Percentiles rank a stretch among this genome's conserved stretches.
Conservation (phyloP, 2,797 vertebrate genomes). For the Phoeniculus purpureus region DNA sequence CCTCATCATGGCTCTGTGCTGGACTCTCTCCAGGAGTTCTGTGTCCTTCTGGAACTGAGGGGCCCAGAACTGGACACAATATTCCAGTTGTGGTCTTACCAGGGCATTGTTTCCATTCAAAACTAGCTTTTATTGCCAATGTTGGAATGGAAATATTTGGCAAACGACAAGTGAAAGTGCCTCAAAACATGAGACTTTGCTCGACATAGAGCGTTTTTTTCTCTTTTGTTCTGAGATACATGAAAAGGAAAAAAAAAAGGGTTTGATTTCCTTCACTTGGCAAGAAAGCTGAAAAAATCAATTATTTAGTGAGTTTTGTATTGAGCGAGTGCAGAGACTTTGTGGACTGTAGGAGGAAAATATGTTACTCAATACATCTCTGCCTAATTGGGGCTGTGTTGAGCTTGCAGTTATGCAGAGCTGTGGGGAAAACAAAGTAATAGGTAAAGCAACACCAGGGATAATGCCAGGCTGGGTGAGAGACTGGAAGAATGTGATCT, state of each 20-base stretch:
- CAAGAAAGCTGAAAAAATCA: conserved; percentile 1
- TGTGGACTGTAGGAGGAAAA: background rate
- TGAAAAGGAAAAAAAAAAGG: background rate
- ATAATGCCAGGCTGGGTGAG: background rate
- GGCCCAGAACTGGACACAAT: too few species aligned
- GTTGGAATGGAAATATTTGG: background rate
- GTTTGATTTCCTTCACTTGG: background rate
- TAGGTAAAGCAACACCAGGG: background rate
- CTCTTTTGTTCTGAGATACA: background rate
- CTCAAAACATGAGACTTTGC: conserved; percentile 4
- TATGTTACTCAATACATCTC: background rate
- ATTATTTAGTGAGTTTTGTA: background rate
- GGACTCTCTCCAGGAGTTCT: too few species aligned
- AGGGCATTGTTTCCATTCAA: background rate
- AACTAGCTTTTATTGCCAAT: background rate
- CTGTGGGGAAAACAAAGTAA: background rate
- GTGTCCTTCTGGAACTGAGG: too few species aligned
- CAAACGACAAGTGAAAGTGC: background rate
- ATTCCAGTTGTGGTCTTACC: too few species aligned
- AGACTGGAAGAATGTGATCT: background rate
- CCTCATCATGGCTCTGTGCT: too few species aligned
- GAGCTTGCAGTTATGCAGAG: background rate
- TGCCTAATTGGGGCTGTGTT: background rate
- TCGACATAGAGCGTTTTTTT: background rate
- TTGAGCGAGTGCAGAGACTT: background rate